phyloP scores from a whole-genome alignment of 2,113 vertebrate species.

The Osmerus eperlanus region DNA sequence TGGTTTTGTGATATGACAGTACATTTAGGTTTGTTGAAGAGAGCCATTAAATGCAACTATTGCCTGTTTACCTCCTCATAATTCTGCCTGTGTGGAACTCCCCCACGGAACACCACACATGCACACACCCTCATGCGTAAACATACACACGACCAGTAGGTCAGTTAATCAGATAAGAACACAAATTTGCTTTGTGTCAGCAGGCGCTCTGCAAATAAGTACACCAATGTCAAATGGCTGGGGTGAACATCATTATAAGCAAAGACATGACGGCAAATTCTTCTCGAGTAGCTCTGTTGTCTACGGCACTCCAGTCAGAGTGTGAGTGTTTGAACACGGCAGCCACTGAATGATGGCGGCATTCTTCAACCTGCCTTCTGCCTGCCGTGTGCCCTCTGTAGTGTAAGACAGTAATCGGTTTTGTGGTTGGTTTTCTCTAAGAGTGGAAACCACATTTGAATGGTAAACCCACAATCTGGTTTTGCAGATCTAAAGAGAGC shows the following conservation, averaged over 20 bases:
- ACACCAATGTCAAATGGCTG: not conserved
- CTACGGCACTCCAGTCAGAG: not conserved
- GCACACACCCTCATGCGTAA: too few species aligned
- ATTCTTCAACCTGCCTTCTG: too few species aligned
- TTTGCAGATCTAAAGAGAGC: too few species aligned
- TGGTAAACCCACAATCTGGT: too few species aligned
- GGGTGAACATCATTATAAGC: not conserved
- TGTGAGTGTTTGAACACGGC: too few species aligned
- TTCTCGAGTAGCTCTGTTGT: not conserved
- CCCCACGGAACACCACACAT: too few species aligned
- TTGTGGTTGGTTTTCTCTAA: too few species aligned
- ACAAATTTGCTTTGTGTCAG: not conserved
- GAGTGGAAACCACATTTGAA: too few species aligned
- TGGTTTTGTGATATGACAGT: not conserved
- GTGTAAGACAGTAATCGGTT: too few species aligned
- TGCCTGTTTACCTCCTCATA: not conserved
- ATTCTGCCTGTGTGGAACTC: not conserved
- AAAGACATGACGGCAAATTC: not conserved
- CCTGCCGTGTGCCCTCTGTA: too few species aligned
- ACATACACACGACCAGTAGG: not conserved
- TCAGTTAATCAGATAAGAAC: not conserved
- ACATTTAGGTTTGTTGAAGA: not conserved
- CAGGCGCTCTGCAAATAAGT: constrained; percentile 10
- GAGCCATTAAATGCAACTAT: not conserved
- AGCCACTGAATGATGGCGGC: too few species aligned